A percentile compares a stretch with the other conserved stretches of the same genome.
phyloP scores from a whole-genome alignment of 2,113 vertebrate species.

The Myanophis thanlyinensis region DNA sequence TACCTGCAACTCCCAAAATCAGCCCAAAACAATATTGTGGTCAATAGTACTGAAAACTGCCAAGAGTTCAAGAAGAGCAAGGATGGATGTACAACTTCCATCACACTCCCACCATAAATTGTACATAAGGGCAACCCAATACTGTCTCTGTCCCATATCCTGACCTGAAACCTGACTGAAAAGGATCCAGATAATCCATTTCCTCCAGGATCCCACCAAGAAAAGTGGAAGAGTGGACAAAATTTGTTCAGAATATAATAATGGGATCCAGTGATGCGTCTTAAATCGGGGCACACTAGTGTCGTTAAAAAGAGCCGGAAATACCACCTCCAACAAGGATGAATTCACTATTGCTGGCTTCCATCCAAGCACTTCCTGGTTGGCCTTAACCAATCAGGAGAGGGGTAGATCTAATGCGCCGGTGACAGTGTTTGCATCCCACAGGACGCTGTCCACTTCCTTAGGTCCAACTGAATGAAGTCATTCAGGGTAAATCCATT shows the following conservation, averaged over 20 bases:
- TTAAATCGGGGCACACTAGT: not conserved
- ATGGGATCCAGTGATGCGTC: not conserved
- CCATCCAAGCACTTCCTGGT: not conserved
- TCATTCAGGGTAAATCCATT: not conserved
- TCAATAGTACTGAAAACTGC: not conserved
- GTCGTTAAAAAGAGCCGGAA: not conserved
- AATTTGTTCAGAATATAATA: not conserved
- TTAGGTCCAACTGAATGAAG: not conserved
- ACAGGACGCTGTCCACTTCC: not conserved
- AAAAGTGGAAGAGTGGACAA: not conserved
- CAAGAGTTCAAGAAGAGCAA: not conserved
- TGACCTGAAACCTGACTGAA: not conserved
- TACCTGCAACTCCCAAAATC: not conserved
- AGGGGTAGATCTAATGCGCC: not conserved
- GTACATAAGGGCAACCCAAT: not conserved
- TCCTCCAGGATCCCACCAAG: not conserved
- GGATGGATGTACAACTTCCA: not conserved
- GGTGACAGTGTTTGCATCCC: not conserved
- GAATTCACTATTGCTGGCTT: not conserved
- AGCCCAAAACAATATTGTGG: not conserved
- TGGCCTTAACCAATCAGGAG: not conserved
- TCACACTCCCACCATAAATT: not conserved
- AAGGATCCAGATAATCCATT: not conserved
- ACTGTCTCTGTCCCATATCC: not conserved
- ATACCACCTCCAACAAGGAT: not conserved